A percentile compares a stretch with the other conserved stretches of the same genome.
Conservation (phyloP, 2,888 invertebrate genomes). For the Amphipoea lucens region DNA sequence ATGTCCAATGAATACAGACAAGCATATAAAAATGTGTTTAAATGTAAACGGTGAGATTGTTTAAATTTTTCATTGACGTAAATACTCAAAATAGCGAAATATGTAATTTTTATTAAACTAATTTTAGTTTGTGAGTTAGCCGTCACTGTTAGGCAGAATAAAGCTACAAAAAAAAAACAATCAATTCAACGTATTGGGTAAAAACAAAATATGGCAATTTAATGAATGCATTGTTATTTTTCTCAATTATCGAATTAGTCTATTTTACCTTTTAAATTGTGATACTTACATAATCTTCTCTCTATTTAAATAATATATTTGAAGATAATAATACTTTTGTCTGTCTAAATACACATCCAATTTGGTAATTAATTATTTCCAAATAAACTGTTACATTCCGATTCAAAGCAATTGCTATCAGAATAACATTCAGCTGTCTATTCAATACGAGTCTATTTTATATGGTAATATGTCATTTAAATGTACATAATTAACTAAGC, state of each 20-base stretch:
- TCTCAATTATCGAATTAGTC: not conserved
- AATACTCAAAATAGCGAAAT: conserved; percentile 45
- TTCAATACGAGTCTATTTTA: conserved; percentile 44
- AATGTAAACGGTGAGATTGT: conserved; percentile 83
- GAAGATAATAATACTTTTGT: not conserved
- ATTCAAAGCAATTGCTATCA: conserved; percentile 17
- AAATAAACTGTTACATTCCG: conserved; percentile 60
- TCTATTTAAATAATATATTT: conserved; percentile 23
- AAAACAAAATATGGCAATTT: not conserved
- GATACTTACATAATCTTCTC: conserved; percentile 13
- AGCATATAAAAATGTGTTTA: conserved; percentile 95
- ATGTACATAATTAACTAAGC: conserved; percentile 53
- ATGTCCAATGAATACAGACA: conserved; percentile 98
- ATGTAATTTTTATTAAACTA: conserved; percentile 10
- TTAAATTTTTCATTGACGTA: conserved; percentile 18
- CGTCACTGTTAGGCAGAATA: conserved; percentile 31
- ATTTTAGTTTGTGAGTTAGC: conserved; percentile 29
- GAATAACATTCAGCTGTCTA: conserved; percentile 34
- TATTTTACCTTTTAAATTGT: conserved; percentile 16
- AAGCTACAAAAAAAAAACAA: not conserved
- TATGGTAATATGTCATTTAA: conserved; percentile 8
- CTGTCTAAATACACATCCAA: not conserved
- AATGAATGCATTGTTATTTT: not conserved
- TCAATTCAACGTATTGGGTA: conserved; percentile 15
- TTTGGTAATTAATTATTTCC: not conserved